Base-by-base conservation (phyloP, 2,888 invertebrate genomes). In the Adineta ricciae region DNA sequence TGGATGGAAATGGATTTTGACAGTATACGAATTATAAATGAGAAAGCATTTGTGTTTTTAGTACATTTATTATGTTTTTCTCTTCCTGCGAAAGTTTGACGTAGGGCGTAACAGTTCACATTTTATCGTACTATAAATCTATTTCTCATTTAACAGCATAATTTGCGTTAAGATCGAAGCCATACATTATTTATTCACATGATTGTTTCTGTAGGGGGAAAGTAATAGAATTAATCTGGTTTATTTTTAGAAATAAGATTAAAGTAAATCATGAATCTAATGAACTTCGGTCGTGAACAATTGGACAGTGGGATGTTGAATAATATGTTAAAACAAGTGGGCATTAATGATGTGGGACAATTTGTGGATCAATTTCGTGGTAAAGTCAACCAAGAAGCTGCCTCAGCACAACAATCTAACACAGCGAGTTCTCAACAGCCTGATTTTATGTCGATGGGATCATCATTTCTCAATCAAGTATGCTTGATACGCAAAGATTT, bases 351-450 rank as follows among this genome's bases (percentile, higher is more conserved):
- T 41, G 41, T 78, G 0, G 24, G 24, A 11, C 0, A 0, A 14
- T 78, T 78, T 41, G 78, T 78, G 0, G 41, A n/a, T 78, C 38
- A 78, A 78, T 78, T 78, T 78, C 78, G 78, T 24, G 41, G n/a
- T 78, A 64, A 64, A 19, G 64, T 32, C 0, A 64, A 32, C 32
- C 32, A 64, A 64, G 64, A 64, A 32, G 36, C 32, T 32, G 24
- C 41, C 2, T 9, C 78, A 41, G 41, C 0, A 11, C 3, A n/a
- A 24, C 36, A 73, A 41, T 2, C 41, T 5, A 64, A 32, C 32
- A 27, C 9, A 16, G 73, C 36, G 21, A 36, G 38, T 21, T 38
- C 38, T 21, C 41, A 7, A 78, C 36, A 78, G n/a, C 41, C 78
- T 41, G 78, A 78, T 78, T 78, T 38, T 2, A 41, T 78, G 19